phyloP scores from a whole-genome alignment of 2,888 invertebrate species.

The Nymphalis polychloros region DNA sequence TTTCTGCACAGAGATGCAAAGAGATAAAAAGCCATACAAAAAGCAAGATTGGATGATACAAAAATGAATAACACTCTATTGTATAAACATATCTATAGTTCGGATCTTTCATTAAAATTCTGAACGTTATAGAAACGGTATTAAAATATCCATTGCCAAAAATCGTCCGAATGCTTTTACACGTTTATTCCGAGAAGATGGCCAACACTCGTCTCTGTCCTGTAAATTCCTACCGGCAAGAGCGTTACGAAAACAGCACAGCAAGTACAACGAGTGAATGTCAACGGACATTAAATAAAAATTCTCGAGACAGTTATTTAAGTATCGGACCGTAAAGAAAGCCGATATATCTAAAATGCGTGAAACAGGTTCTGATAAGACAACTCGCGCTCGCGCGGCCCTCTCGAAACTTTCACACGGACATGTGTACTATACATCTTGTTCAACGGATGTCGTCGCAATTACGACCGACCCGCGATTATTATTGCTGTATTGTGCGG shows the following conservation, averaged over 20 bases:
- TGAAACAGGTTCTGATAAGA: slow-evolving; percentile 68
- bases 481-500: slow-evolving; percentile 77
- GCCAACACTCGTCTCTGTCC: slow-evolving; percentile 7
- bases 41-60: slow-evolving; percentile 34
- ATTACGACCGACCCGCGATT: slow-evolving; percentile 74
- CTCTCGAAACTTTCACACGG: slow-evolving; percentile 77
- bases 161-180: slow-evolving; percentile 5
- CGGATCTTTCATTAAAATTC: slow-evolving; percentile 31
- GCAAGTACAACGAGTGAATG: slow-evolving; percentile 37
- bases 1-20: slow-evolving; percentile 28
- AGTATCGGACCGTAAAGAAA: slow-evolving; percentile 60
- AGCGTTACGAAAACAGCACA: slow-evolving; percentile 21
- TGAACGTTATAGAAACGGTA: slow-evolving; percentile 20
- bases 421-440: slow-evolving; percentile 55
- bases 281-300: slow-evolving; percentile 48
- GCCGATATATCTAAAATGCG: slow-evolving; percentile 67
- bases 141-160: slow-evolving; percentile 8
- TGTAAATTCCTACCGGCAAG: slow-evolving; percentile 11
- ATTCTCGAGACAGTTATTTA: slow-evolving; percentile 58
- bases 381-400: slow-evolving; percentile 50
- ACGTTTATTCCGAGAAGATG: slow-evolving; percentile 12
- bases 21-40: slow-evolving; percentile 30
- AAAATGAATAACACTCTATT: slow-evolving; percentile 32
- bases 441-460: slow-evolving; percentile 75
- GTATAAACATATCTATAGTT: slow-evolving; percentile 31